Evolutionary conservation across 2,797 vertebrate genomes (phyloP).

Genomic region (Amphiprion clarkii): DNA sequence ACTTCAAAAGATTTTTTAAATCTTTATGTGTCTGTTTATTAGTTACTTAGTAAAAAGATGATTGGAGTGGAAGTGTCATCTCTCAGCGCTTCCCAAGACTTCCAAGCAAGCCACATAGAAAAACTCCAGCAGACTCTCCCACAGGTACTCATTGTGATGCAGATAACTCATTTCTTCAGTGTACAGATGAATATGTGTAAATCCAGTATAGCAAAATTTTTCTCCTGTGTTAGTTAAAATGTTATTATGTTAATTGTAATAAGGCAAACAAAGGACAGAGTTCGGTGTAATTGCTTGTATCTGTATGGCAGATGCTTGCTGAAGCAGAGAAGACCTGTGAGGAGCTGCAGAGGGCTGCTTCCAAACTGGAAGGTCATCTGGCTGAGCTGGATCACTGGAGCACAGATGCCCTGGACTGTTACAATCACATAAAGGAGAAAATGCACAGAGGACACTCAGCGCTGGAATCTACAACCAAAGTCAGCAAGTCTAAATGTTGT

Average conservation of each 20-base stretch:
- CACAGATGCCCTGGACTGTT: slow-evolving; percentile 66
- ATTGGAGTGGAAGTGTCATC: slow-evolving; percentile 56
- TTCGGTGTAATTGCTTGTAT: not conserved
- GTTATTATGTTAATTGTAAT: not conserved
- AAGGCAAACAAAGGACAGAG: not conserved
- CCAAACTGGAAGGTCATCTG: slow-evolving; percentile 72
- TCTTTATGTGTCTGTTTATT: not conserved
- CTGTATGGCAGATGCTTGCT: slow-evolving; percentile 51
- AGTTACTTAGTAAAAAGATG: slow-evolving; percentile 68
- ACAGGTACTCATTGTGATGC: slow-evolving; percentile 61
- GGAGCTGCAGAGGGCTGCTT: slow-evolving; percentile 67
- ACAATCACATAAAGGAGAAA: slow-evolving; percentile 55
- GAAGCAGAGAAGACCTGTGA: slow-evolving; percentile 64
- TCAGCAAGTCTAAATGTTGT: slow-evolving; percentile 29
- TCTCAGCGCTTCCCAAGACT: slow-evolving; percentile 48
- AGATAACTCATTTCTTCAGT: no score
- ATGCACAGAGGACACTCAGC: slow-evolving; percentile 29
- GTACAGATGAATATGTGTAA: not conserved
- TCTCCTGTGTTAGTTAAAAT: not conserved
- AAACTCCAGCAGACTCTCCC: slow-evolving; percentile 59
- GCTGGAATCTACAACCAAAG: slow-evolving; percentile 35
- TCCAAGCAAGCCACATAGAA: slow-evolving; percentile 49
- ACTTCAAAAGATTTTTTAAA: no score
- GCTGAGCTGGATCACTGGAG: slow-evolving; percentile 76
- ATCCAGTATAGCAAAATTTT: not conserved